phyloP scores from a whole-genome alignment of 2,888 invertebrate species.

The Drosophila leonis region DNA sequence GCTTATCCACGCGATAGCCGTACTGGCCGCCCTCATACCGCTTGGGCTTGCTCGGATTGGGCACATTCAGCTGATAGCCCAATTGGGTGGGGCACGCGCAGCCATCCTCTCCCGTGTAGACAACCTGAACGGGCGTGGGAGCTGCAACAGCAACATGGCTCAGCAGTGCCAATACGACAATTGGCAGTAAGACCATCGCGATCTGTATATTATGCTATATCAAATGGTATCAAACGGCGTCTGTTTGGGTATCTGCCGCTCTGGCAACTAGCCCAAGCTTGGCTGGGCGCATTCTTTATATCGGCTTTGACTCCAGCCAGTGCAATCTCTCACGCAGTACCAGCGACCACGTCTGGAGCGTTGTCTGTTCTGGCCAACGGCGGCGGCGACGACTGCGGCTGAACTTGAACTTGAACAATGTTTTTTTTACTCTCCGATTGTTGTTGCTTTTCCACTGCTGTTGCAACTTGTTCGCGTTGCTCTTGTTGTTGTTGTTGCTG shows the following conservation, averaged over 20 bases:
- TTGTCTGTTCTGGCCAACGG: conserved; percentile 26
- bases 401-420: conserved; percentile 71
- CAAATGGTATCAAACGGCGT: conserved; percentile 34
- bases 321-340: conserved; percentile 64
- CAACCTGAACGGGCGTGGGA: conserved; percentile 68
- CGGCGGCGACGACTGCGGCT: conserved; percentile 30
- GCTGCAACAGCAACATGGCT: conserved; percentile 18
- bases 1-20: conserved; percentile 80
- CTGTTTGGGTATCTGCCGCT: conserved; percentile 49
- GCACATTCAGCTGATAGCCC: conserved; percentile 75
- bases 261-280: conserved; percentile 67
- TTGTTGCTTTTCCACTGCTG: conserved; percentile 9
- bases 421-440: conserved; percentile 34
- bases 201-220: too few species aligned
- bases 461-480: conserved; percentile 9
- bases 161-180: conserved; percentile 11
- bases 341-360: conserved; percentile 60
- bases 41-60: conserved; percentile 57
- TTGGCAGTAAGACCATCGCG: conserved; percentile 13
- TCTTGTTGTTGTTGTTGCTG: conserved; percentile 19
- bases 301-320: conserved; percentile 43
- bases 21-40: conserved; percentile 57
- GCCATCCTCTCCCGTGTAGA: conserved; percentile 79
- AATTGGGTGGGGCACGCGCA: conserved; percentile 79
- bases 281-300: conserved; percentile 68